Base-by-base conservation (phyloP, 2,888 invertebrate species). In the Lycaena phlaeas region DNA sequence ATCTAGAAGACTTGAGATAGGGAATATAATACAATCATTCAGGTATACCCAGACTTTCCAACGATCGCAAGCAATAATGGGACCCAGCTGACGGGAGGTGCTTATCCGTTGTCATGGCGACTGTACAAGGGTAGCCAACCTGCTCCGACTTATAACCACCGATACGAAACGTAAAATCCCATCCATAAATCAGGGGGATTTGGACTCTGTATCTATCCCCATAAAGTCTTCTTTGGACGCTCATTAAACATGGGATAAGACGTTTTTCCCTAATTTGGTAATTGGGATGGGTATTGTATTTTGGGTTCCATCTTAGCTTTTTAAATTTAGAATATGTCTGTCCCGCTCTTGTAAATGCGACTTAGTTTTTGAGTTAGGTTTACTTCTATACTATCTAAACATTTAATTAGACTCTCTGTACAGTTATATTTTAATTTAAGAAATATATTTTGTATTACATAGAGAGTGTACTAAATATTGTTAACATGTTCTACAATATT, bases 241-340 rank as follows among this genome's bases (percentile, higher is more conserved):
- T 55, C 62, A 64, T 59, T 58, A 55, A 55, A 54, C 54, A 58
- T 54, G 61, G 56, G 64, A 70, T 75, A 69, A 59, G 64, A 65
- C 64, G 58, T 68, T 50, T 49, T 45, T 44, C 40, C 30, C 43
- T 41, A 34, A 43, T 41, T 39, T 47, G 43, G 46, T 48, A 40
- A 52, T 47, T 41, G 41, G 43, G 40, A 65, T 68, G 71, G 66
- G 64, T 73, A 78, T 76, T 74, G 76, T 79, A 68, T 75, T 81
- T 82, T 65, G 77, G 82, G 77, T 74, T 79, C 82, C 82, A 84
- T 84, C 82, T 84, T 84, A 82, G 71, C 77, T 81, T 82, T 82
- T 82, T 82, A 75, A 79, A 81, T 73, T 79, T 79, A 79, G 79
- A 78, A 73, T 67, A 55, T 64, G 46, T 54, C 62, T 59, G 47